These are phyloP conservation scores for Dorcus hopei DNA, from an alignment of 2,888 invertebrate genomes.

Conservation along the genomic window DNA sequence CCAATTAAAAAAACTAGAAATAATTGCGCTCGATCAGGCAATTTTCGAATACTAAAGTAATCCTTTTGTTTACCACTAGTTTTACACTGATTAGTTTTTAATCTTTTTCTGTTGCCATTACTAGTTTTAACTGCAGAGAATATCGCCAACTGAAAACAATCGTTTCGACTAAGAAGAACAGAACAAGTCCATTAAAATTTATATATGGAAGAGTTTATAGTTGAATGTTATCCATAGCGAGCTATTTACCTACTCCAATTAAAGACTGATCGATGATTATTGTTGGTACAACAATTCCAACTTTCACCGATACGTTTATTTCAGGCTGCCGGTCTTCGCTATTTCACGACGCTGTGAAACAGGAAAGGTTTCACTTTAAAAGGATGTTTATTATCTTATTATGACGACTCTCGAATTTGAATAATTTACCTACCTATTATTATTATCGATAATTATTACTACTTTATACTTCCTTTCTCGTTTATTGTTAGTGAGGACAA, in stretches of 20 bases:
- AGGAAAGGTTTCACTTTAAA: constrained; percentile 30
- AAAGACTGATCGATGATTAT: constrained; percentile 50
- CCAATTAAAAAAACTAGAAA: constrained; percentile 36
- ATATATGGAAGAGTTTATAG: constrained; percentile 46
- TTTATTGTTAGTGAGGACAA: neutral
- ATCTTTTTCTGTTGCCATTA: constrained; percentile 18
- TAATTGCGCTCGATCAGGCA: constrained; percentile 31
- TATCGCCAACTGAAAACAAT: constrained; percentile 16
- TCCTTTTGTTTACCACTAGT: constrained; percentile 20
- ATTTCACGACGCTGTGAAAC: constrained; percentile 23
- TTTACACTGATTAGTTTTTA: constrained; percentile 20
- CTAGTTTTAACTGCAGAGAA: constrained; percentile 11
- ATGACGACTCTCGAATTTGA: constrained; percentile 30
- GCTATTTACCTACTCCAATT: constrained; percentile 51
- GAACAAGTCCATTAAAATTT: constrained; percentile 45
- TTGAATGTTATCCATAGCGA: constrained; percentile 39
- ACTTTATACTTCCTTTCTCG: neutral
- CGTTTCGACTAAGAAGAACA: constrained; percentile 8
- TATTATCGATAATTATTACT: constrained; percentile 9
- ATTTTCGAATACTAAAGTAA: constrained; percentile 23
- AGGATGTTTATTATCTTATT: constrained; percentile 34
- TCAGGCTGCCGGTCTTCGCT: constrained; percentile 20
- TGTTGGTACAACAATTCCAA: constrained; percentile 34
- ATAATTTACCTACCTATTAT: constrained; percentile 4
- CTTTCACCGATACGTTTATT: constrained; percentile 31